phyloP scores from a whole-genome alignment of 2,888 invertebrate genomes.

The Crematogaster levior region DNA sequence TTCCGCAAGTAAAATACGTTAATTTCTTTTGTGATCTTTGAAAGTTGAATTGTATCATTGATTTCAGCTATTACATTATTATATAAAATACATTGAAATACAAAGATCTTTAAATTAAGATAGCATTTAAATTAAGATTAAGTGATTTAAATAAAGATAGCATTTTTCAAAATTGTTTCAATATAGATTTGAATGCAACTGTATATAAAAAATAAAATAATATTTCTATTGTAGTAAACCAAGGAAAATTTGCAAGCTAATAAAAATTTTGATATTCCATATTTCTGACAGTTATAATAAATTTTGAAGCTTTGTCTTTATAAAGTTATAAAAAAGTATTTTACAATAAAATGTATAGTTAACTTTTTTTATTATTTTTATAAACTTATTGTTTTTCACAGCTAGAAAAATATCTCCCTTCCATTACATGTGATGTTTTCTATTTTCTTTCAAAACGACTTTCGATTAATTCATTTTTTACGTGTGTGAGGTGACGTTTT shows the following conservation, averaged over 20 bases:
- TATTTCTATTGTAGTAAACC: neutral
- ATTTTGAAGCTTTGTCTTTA: neutral
- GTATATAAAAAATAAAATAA: neutral
- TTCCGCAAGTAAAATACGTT: neutral
- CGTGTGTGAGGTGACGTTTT: neutral
- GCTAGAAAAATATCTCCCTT: neutral
- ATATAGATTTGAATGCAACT: neutral
- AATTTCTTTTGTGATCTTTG: neutral
- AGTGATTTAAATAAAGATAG: neutral
- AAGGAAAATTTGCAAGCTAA: neutral
- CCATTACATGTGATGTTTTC: neutral
- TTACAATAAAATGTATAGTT: neutral
- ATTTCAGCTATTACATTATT: neutral
- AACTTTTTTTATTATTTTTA: neutral
- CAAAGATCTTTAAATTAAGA: too few species aligned
- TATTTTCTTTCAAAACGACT: neutral
- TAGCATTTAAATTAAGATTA: too few species aligned
- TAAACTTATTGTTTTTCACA: neutral
- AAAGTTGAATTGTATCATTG: neutral
- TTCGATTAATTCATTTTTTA: neutral
- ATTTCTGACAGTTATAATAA: neutral
- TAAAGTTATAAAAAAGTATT: neutral
- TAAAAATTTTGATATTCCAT: neutral
- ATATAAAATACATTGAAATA: neutral
- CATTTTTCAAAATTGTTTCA: neutral